Percentiles rank a stretch among this genome's conserved stretches.
phyloP scores from a whole-genome alignment of 2,888 invertebrate species.

The Andrena bicolor region DNA sequence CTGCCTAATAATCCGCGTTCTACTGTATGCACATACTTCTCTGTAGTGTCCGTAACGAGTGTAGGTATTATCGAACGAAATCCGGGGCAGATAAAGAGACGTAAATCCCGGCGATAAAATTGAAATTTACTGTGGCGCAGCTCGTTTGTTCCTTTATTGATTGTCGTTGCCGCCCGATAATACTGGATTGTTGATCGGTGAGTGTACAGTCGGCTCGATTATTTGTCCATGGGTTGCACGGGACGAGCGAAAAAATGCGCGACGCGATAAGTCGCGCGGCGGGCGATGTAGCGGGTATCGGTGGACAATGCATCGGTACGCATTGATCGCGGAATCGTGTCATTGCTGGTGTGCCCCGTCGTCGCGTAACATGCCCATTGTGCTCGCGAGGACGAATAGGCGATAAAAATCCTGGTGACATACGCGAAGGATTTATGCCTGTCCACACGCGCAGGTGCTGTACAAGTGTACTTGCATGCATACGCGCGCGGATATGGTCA shows the following conservation, averaged over 20 bases:
- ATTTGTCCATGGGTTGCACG: conserved; percentile 24
- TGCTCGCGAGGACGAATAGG: conserved; percentile 37
- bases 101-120: conserved; percentile 42
- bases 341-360: conserved; percentile 40
- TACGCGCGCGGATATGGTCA: conserved; percentile 15
- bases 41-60: background rate
- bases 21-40: background rate
- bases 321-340: conserved; percentile 55
- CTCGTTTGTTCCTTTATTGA: conserved; percentile 6
- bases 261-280: conserved; percentile 29
- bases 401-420: conserved; percentile 54
- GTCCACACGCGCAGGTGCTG: conserved; percentile 43
- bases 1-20: too few species aligned
- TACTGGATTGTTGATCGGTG: conserved; percentile 19
- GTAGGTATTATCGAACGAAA: conserved; percentile 35
- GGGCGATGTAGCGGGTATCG: conserved; percentile 28
- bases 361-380: conserved; percentile 57
- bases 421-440: conserved; percentile 48
- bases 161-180: conserved; percentile 32
- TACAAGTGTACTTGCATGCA: conserved; percentile 36
- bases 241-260: background rate
- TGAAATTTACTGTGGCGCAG: conserved; percentile 17
- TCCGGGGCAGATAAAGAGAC: conserved; percentile 20
- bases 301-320: conserved; percentile 41
- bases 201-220: conserved; percentile 5